Evolutionary conservation across 2,888 invertebrate genomes (phyloP).

Genomic region (Ellobium chinense): DNA sequence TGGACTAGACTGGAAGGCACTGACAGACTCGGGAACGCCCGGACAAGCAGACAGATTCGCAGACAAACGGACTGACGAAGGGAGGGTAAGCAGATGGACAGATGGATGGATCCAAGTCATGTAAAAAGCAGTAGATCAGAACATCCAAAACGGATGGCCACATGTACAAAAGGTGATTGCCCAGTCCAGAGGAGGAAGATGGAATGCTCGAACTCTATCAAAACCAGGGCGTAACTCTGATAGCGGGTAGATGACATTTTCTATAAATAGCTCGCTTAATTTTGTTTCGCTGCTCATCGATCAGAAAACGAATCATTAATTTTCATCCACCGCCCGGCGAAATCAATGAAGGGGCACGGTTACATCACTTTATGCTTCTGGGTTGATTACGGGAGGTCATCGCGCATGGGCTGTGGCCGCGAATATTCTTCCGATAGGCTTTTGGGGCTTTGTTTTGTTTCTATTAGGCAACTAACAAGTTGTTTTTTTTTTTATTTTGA

Average conservation of each 20-base stretch:
- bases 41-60: background rate
- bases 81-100: background rate
- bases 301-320: conserved; percentile 21
- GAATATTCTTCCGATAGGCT: background rate
- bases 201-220: background rate
- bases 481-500: too few species aligned
- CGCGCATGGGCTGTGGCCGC: background rate
- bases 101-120: background rate
- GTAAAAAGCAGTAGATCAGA: too few species aligned
- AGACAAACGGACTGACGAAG: background rate
- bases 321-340: conserved; percentile 14
- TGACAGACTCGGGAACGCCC: background rate
- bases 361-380: conserved; percentile 8
- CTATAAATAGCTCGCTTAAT: background rate
- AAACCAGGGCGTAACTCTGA: background rate
- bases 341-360: conserved; percentile 19
- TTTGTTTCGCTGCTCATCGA: conserved; percentile 19
- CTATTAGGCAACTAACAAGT: too few species aligned
- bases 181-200: too few species aligned
- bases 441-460: background rate
- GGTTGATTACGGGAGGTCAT: conserved; percentile 1
- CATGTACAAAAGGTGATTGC: too few species aligned
- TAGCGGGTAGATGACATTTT: background rate
- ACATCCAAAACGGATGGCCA: too few species aligned
- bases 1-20: background rate